Base-by-base conservation (phyloP, 2,797 vertebrate species). In the Sebastes minor region DNA sequence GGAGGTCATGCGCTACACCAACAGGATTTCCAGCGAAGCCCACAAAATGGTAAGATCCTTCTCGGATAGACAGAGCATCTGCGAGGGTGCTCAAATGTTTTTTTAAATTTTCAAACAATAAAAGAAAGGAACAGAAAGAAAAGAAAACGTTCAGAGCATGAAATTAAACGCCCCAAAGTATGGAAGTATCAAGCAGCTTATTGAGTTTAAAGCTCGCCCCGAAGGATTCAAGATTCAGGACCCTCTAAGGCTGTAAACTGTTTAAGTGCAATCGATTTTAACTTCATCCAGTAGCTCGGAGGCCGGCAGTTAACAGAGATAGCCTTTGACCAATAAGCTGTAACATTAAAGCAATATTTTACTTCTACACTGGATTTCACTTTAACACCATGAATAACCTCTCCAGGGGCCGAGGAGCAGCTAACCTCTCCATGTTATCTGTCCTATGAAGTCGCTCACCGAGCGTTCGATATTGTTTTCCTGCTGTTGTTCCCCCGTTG, bases 1-100 rank as follows among this genome's bases (percentile, higher is more conserved):
- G 92, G 98, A 99, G 93, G 96, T 99, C 75, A 89, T 99, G 83
- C 97, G 98, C 67, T 99, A 99, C 91, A 98, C 98, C 86, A 99
- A 99, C 92, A 95, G 94, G 87, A 94, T 99, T 89, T 99, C 98
- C 94, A 99, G 98, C 2, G 97, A 99, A 83, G 98, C 98, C 79
- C 98, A 99, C 92, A 97, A 96, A 94, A 96, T 98, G 97, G 98
- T 99, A 92, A 96, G 92, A 74, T 76, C 57, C 72, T 59, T 27
- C n/a, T 74, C n/a, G 5, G 56, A 20, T 12, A 49, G 13, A 71
- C 18, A 14, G 16, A 53, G 13, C 27, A 46, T 27, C 25, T 77
- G 20, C 5, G 52, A 63, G 13, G 49, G 16, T n/a, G 6, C 8
- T 53, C 5, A 23, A 23, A 74, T 56, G 23, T 7, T 69, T n/a